Percentiles rank a stretch among this genome's conserved stretches.
phyloP scores from a whole-genome alignment of 2,113 vertebrate species.

The Catharus minimus region DNA sequence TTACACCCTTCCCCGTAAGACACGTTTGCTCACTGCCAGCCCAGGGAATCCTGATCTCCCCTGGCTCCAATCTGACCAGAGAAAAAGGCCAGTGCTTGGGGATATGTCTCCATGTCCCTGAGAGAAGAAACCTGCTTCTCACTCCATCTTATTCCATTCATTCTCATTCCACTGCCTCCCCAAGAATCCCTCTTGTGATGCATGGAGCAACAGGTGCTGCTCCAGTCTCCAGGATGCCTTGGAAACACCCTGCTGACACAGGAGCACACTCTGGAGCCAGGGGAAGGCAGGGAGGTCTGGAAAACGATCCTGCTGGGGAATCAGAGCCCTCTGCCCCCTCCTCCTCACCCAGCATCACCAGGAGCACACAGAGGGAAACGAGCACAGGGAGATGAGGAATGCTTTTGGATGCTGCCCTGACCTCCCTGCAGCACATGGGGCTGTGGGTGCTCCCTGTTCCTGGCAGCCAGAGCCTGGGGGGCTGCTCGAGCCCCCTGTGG shows the following conservation, averaged over 20 bases:
- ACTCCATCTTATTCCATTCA: not conserved
- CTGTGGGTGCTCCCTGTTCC: not conserved
- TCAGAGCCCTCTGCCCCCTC: not conserved
- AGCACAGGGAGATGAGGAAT: fast-evolving
- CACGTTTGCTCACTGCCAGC: not conserved
- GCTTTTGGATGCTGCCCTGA: not conserved
- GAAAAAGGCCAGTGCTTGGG: not conserved
- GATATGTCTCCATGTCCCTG: fast-evolving
- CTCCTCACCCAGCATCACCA: not conserved
- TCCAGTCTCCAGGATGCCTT: fast-evolving
- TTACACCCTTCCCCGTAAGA: not conserved
- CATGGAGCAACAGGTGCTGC: fast-evolving
- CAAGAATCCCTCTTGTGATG: fast-evolving
- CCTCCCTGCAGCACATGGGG: fast-evolving
- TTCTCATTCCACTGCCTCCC: not conserved
- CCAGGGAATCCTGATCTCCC: not conserved
- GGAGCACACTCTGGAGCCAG: not conserved
- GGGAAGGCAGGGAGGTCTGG: not conserved
- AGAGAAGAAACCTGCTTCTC: not conserved
- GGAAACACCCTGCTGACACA: fast-evolving
- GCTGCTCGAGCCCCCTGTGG: not conserved
- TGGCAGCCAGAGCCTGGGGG: not conserved
- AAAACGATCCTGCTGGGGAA: not conserved
- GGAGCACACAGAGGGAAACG: not conserved
- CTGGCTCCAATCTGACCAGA: not conserved